Evolutionary conservation across 1,140 invertebrate species (phyloP).

Genomic region (Stenopsyche tienmushanensis): DNA sequence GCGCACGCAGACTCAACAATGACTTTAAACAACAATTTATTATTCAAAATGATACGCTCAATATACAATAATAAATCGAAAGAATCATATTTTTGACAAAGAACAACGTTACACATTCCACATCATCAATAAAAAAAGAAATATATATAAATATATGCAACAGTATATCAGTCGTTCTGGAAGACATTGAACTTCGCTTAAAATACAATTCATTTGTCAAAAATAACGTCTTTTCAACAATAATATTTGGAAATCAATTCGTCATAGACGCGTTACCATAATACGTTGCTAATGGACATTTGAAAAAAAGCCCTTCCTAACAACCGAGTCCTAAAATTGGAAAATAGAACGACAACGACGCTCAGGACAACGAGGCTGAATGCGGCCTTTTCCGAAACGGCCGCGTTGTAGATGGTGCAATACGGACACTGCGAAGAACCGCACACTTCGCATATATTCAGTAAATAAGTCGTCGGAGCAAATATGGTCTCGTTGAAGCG

Average conservation of each 20-base stretch:
- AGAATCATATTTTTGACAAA: not conserved
- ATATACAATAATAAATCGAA: not conserved
- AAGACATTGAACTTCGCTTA: not conserved
- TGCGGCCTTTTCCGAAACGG: conserved; percentile 51
- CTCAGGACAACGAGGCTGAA: conserved; percentile 47
- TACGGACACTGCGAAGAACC: conserved; percentile 97
- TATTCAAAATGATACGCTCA: not conserved
- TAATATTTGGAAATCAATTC: not conserved
- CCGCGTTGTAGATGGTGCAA: conserved; percentile 85
- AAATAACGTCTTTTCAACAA: not conserved
- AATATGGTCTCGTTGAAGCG: conserved; percentile 94
- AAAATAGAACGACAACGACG: conserved; percentile 20
- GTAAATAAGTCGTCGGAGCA: conserved; percentile 79
- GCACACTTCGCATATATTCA: conserved; percentile 98
- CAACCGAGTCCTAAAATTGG: conserved; percentile 18
- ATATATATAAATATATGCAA: not conserved
- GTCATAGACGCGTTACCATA: not conserved
- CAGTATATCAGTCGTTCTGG: not conserved
- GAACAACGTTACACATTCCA: not conserved
- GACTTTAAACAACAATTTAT: not conserved
- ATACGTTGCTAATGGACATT: not conserved
- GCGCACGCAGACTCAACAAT: too few species aligned
- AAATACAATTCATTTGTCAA: not conserved
- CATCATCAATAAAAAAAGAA: not conserved
- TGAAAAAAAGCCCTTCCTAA: conserved; percentile 18